These are phyloP conservation scores for Iselma pallidipennis DNA, from an alignment of 2,888 invertebrate species.

Conservation along the genomic window DNA sequence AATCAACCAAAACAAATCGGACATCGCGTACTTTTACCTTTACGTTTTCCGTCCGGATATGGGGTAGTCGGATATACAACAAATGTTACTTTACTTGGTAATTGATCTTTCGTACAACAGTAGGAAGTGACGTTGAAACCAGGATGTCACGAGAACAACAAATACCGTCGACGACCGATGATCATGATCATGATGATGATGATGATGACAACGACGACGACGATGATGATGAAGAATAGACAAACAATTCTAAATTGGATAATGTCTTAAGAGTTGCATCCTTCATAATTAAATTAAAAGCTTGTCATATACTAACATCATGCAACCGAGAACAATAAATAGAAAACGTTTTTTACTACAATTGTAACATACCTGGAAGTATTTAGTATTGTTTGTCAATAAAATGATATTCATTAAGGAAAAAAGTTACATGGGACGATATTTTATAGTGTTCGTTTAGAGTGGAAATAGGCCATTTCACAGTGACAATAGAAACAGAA, in stretches of 20 bases:
- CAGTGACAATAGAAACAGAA: neutral
- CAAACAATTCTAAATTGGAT: conserved; percentile 37
- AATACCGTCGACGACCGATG: neutral
- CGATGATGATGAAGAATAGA: conserved; percentile 33
- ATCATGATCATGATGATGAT: neutral
- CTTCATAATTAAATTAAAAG: conserved; percentile 29
- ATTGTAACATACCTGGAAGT: too few species aligned
- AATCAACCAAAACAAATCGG: conserved; percentile 3
- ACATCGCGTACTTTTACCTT: neutral
- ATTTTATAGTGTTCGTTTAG: neutral
- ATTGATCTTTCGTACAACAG: conserved; percentile 7
- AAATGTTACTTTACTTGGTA: conserved; percentile 19
- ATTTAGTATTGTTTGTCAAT: neutral
- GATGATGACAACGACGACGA: conserved; percentile 12
- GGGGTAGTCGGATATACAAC: conserved; percentile 15
- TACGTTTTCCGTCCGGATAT: conserved; percentile 11
- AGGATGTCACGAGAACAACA: conserved; percentile 45
- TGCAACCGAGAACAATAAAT: neutral
- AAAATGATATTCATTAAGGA: neutral
- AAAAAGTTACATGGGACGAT: neutral
- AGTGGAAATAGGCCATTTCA: neutral
- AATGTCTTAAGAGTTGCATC: conserved; percentile 36
- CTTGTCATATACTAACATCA: neutral
- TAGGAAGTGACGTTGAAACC: conserved; percentile 42
- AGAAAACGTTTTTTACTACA: neutral